Percentiles rank a stretch among this genome's conserved stretches.
These are phyloP conservation scores for Girardia tigrina DNA, from an alignment of 2,888 invertebrate species.

Conservation along the genomic window DNA sequence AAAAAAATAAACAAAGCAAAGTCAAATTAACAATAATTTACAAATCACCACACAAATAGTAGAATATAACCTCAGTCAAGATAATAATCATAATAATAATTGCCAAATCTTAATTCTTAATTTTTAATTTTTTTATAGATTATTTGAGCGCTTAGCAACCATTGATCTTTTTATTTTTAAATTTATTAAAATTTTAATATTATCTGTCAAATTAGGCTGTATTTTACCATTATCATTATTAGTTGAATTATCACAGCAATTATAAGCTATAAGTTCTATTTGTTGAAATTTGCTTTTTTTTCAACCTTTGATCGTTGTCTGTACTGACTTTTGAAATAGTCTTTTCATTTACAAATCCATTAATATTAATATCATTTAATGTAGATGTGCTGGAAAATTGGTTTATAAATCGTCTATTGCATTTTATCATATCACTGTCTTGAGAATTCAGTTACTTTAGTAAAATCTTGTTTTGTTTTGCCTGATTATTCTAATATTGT, in stretches of 20 bases:
- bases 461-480: not conserved
- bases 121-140: too few species aligned
- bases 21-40: too few species aligned
- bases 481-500: not conserved
- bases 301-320: not conserved
- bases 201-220: too few species aligned
- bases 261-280: not conserved
- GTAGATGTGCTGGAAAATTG: not conserved
- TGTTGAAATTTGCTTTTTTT: not conserved
- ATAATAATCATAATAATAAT: too few species aligned
- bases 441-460: not conserved
- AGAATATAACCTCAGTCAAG: too few species aligned
- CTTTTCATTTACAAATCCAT: not conserved
- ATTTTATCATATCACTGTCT: not conserved
- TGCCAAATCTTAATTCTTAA: too few species aligned
- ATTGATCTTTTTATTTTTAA: too few species aligned
- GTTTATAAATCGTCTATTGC: not conserved
- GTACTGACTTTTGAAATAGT: not conserved
- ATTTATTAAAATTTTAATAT: too few species aligned
- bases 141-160: too few species aligned
- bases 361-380: not conserved
- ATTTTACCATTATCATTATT: too few species aligned
- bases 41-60: too few species aligned
- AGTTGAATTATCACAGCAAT: not conserved
- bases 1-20: too few species aligned